Evolutionary conservation across 2,888 invertebrate genomes (phyloP), one percentile per base, ranked within the genome.

Genomic region (Cremastinae sp.): DNA sequence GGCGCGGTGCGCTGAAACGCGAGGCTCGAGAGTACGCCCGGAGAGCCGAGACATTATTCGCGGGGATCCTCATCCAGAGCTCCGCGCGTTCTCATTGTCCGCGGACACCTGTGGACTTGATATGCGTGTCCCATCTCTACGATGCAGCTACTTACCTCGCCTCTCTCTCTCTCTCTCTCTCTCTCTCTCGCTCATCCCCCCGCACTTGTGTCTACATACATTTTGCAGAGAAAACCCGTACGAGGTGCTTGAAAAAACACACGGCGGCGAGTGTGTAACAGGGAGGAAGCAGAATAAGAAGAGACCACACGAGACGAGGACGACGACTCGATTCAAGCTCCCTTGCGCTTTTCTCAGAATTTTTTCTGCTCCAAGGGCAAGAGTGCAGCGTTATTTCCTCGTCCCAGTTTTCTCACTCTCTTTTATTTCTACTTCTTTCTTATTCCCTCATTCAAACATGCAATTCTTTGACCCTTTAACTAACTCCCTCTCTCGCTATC

Each of bases 31-130:
- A 68, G 56, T 56, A 51, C 47, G 47, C 51, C 45, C 49, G 71
- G 71, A 65, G 53, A 78, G 47, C 28, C 61, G 62, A 54, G 66
- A 53, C 79, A 36, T n/a, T n/a, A n/a, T 58, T 28, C 18, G 68
- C 51, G 72, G 73, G 62, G 58, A 59, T 71, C 59, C 62, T 66
- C n/a, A n/a, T n/a, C 34, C 53, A 66, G 76, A 75, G 81, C 70
- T 73, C n/a, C n/a, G n/a, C n/a, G n/a, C n/a, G 77, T 79, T 79
- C 80, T 82, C 86, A 88, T 88, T 89, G 88, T 88, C 87, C 86
- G 82, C 85, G 83, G 87, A 89, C 89, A 89, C 89, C 89, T 89
- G 88, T 89, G 86, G 88, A 88, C 89, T 84, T 81, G n/a, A 79
- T 81, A 79, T 75, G 81, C 69, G 74, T n/a, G n/a, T 79, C 79